Conservation (phyloP, 2,888 invertebrate species). For the Thymelicus lineola region DNA sequence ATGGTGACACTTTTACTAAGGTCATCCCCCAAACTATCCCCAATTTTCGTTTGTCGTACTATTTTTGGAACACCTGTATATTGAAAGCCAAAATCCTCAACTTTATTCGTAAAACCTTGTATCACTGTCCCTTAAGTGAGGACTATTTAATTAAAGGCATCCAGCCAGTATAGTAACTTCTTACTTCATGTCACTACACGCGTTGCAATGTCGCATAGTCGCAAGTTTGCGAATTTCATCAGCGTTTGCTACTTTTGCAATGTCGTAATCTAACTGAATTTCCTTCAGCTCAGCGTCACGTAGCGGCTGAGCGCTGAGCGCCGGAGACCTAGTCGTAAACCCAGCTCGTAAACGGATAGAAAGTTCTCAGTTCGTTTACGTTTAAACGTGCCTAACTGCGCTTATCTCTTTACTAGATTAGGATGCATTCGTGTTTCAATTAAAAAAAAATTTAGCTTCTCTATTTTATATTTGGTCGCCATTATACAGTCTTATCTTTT, state of each 20-base stretch:
- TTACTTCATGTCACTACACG: too few species aligned
- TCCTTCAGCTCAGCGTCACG: slow-evolving; percentile 34
- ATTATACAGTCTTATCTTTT: not conserved
- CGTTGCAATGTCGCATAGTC: slow-evolving; percentile 4
- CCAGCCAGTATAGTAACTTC: too few species aligned
- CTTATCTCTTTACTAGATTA: not conserved
- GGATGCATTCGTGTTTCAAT: slow-evolving; percentile 5
- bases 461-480: not conserved
- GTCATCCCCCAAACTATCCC: too few species aligned
- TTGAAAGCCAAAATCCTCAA: too few species aligned
- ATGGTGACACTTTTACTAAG: too few species aligned
- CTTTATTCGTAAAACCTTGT: too few species aligned
- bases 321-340: slow-evolving; percentile 13
- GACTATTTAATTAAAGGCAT: too few species aligned
- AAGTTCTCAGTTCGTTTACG: slow-evolving; percentile 9
- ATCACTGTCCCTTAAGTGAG: too few species aligned
- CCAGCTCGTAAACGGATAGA: slow-evolving; percentile 20
- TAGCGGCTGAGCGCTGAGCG: not conserved
- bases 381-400: slow-evolving; percentile 6
- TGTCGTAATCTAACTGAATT: slow-evolving; percentile 23
- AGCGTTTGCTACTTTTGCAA: slow-evolving; percentile 13
- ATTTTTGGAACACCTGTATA: too few species aligned
- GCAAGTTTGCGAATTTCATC: slow-evolving; percentile 13
- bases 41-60: too few species aligned
- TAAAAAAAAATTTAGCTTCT: not conserved